Percentiles rank a stretch among this genome's conserved stretches.
Conservation (phyloP, 2,888 invertebrate genomes). For the Tetropium fuscum region DNA sequence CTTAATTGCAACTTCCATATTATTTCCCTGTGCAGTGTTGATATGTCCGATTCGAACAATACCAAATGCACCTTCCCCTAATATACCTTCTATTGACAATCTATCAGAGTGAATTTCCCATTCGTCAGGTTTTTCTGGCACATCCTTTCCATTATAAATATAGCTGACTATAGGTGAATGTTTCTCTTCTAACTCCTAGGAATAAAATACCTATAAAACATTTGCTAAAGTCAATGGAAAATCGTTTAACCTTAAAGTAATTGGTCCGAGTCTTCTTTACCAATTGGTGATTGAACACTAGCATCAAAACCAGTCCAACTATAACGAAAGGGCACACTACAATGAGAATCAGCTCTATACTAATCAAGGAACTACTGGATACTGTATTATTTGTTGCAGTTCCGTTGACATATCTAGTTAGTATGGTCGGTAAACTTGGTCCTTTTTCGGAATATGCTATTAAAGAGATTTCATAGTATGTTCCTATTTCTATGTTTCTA, state of each 20-base stretch:
- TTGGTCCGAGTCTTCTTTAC: constrained; percentile 60
- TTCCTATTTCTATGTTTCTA: constrained; percentile 49
- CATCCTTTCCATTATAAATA: constrained; percentile 39
- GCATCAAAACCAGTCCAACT: constrained; percentile 23
- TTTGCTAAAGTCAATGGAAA: constrained; percentile 19
- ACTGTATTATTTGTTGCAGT: constrained; percentile 28
- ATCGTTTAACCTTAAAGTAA: constrained; percentile 61
- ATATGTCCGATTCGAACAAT: constrained; percentile 77
- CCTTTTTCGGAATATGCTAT: constrained; percentile 56
- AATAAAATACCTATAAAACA: constrained; percentile 17
- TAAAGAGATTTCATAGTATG: constrained; percentile 52
- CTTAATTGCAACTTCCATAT: constrained; percentile 81
- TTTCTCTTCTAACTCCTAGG: constrained; percentile 6
- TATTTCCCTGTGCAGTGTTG: constrained; percentile 62
- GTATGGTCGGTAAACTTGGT: constrained; percentile 44
- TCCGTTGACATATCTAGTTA: constrained; percentile 34
- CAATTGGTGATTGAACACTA: constrained; percentile 41
- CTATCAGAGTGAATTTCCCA: constrained; percentile 77
- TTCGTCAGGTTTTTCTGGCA: constrained; percentile 64
- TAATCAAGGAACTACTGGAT: constrained; percentile 14
- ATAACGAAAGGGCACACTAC: constrained; percentile 35
- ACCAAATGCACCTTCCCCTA: constrained; percentile 91
- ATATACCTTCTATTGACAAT: constrained; percentile 73
- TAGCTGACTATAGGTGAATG: background rate
- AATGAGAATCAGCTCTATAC: constrained; percentile 29